Percentiles rank a stretch among this genome's conserved stretches.
Evolutionary conservation across 2,888 invertebrate species (phyloP).

Genomic region (Scotopteryx bipunctaria): DNA sequence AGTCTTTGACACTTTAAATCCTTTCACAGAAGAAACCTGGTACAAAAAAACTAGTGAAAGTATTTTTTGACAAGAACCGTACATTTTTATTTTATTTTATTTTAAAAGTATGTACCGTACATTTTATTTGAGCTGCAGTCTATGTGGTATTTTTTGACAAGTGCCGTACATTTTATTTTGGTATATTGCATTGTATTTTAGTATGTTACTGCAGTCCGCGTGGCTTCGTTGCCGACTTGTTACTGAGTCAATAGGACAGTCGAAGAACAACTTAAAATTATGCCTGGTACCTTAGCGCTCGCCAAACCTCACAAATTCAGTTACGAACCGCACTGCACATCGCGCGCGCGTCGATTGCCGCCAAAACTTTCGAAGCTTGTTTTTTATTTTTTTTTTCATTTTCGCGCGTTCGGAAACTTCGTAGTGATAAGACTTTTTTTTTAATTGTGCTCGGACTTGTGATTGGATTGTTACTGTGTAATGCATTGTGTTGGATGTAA

Average conservation of each 20-base stretch:
- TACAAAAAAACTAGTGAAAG: no score
- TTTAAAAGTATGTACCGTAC: no score
- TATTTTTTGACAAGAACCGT: no score
- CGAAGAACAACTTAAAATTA: conserved; percentile 31
- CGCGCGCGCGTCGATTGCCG: conserved; percentile 78
- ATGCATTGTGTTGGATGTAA: conserved; percentile 77
- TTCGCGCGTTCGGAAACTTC: conserved; percentile 30
- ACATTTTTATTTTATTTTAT: no score
- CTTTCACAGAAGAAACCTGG: no score
- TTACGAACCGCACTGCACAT: conserved; percentile 63
- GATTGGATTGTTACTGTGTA: conserved; percentile 75
- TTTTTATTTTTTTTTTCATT: conserved; percentile 48
- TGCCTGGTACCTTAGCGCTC: conserved; percentile 68
- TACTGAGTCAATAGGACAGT: conserved; percentile 29
- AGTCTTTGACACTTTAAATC: no score
- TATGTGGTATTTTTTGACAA: no score
- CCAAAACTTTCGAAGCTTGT: conserved; percentile 66
- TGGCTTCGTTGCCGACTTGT: conserved; percentile 11
- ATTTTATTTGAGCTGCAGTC: no score
- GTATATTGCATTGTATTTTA: no score
- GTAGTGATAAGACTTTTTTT: conserved; percentile 38
- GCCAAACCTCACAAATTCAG: conserved; percentile 78
- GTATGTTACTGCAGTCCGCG: no score
- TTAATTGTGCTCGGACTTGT: conserved; percentile 45
- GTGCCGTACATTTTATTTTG: no score